Conservation (phyloP, 2,113 vertebrate genomes). For the Sturnus vulgaris region DNA sequence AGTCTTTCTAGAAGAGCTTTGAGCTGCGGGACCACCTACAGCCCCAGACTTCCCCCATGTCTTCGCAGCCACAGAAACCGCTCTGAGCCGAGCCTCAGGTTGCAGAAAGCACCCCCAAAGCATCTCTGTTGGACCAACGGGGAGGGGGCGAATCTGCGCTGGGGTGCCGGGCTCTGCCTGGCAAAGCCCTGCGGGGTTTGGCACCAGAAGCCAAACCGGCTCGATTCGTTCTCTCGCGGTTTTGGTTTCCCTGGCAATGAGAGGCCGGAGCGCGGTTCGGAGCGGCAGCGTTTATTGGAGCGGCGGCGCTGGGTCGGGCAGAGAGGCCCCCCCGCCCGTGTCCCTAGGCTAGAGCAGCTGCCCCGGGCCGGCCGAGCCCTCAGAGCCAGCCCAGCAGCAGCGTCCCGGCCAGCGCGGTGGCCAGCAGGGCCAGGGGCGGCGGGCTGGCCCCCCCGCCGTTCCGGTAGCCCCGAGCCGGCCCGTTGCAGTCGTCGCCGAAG, state of each 20-base stretch:
- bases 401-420: slow-evolving; percentile 46
- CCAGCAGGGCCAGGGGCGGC: slow-evolving; percentile 57
- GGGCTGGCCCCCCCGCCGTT: neutral
- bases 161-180: neutral
- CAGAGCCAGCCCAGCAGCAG: slow-evolving; percentile 61
- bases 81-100: neutral
- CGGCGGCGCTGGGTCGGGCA: accelerated
- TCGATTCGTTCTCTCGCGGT: neutral
- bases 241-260: neutral
- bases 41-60: neutral
- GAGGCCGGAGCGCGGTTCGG: neutral
- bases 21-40: no score
- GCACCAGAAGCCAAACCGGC: neutral
- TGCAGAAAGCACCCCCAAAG: neutral
- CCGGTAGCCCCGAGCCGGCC: slow-evolving; percentile 67
- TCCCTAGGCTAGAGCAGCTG: neutral
- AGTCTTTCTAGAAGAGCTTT: neutral
- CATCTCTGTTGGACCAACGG: neutral
- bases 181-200: neutral
- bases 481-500: slow-evolving; percentile 81
- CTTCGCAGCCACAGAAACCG: neutral
- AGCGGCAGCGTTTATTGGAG: neutral
- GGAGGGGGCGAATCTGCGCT: neutral
- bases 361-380: neutral
- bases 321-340: neutral